Base-by-base conservation (phyloP, 2,113 vertebrate species). In the Archilochus colubris region DNA sequence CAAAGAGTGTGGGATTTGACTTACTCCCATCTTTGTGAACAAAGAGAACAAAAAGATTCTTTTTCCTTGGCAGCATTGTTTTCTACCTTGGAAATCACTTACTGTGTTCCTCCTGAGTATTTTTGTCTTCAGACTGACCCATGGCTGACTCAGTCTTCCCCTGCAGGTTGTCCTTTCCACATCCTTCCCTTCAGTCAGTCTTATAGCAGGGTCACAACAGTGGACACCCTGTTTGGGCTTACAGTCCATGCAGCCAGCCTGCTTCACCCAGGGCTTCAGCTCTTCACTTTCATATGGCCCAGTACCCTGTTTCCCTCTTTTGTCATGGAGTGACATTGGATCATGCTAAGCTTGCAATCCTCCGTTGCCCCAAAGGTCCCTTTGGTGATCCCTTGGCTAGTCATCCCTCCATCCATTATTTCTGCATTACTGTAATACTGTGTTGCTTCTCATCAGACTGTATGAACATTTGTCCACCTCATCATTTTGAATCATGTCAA, bases 251-350 rank as follows among this genome's bases (percentile, higher is more conserved):
- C 0, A 10, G 22, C 25, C 8, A 4, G 7, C 15, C 17, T 77
- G 21, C 44, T 61, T 89, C 50, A 61, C 18, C 16, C 7, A 4
- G 5, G 21, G 18, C 28, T 91, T 91, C 58, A n/a, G 14, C 12
- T 80, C 25, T 80, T 83, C 23, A 18, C 18, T 5, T 54, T 76
- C 63, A 46, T 14, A 43, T 28, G 22, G 67, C 53, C 50, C 0
- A 0, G 31, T 36, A 59, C 30, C 21, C 31, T 64, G 12, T 10
- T 64, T 69, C 48, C 31, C 33, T 66, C 12, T 64, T 46, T 14
- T 43, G 33, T 28, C 7, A 2, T 6, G 5, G n/a, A 1, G 1
- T 5, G 9, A 8, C 2, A 4, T 6, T 5, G 5, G 6, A 63
- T 44, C 7, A 3, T 23, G n/a, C 15, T 48, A 46, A 36, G 21